These are phyloP conservation scores for Siniperca undulata DNA, from an alignment of 2,797 vertebrate genomes.

Conservation along the genomic window DNA sequence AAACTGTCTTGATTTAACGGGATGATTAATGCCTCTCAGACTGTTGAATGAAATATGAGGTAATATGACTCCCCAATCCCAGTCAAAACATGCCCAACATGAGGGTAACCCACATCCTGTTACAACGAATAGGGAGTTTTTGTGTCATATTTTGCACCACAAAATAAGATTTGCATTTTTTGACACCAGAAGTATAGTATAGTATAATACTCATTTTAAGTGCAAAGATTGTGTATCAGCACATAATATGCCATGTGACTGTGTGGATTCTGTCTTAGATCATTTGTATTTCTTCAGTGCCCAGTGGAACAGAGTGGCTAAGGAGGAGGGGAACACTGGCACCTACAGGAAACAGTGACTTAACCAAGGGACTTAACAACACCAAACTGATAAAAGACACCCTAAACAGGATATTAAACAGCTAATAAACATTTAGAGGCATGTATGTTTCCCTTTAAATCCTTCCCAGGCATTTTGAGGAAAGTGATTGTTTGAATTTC, in stretches of 20 bases:
- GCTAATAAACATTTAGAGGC: conserved; percentile 84
- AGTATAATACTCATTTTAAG: conserved; percentile 14
- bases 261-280: conserved; percentile 5
- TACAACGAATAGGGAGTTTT: conserved; percentile 27
- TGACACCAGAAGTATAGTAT: background rate
- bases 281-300: conserved; percentile 20
- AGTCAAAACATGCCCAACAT: conserved; percentile 75
- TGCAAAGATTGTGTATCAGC: background rate
- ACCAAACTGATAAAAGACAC: conserved; percentile 78
- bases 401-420: conserved; percentile 87
- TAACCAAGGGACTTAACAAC: conserved; percentile 68
- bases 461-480: conserved; percentile 68
- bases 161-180: conserved; percentile 14
- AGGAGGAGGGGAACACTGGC: conserved; percentile 33
- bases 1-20: conserved; percentile 81
- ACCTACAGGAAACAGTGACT: conserved; percentile 65
- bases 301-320: conserved; percentile 2
- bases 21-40: conserved; percentile 80
- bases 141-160: conserved; percentile 5
- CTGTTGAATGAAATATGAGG: conserved; percentile 80
- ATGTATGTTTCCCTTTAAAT: conserved; percentile 74
- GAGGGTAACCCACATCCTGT: conserved; percentile 61
- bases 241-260: background rate
- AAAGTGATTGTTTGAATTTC: conserved; percentile 71
- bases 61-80: conserved; percentile 74